These are phyloP conservation scores for Cygnus buccinator DNA, from an alignment of 2,113 vertebrate species.

Conservation along the genomic window DNA sequence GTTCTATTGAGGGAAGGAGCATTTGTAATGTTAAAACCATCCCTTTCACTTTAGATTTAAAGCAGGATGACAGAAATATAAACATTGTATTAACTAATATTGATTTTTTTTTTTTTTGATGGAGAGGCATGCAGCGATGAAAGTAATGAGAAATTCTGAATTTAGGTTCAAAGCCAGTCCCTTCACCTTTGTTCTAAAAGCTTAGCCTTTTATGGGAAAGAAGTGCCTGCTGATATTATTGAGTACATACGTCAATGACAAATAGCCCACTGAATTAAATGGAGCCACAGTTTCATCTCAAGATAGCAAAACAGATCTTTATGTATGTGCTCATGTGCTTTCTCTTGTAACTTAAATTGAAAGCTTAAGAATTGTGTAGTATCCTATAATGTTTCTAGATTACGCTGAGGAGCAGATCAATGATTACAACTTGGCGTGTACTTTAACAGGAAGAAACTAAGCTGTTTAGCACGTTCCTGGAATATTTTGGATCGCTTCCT, in stretches of 20 bases:
- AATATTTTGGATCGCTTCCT: constrained; percentile 17
- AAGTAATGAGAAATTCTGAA: constrained; percentile 36
- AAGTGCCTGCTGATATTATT: constrained; percentile 5
- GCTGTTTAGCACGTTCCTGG: not conserved
- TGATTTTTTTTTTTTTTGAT: constrained; percentile 30
- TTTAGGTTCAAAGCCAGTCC: constrained; percentile 3
- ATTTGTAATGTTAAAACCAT: constrained; percentile 34
- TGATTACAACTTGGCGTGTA: not conserved
- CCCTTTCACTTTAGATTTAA: constrained; percentile 35
- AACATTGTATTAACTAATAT: constrained; percentile 36
- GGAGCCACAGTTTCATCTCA: not conserved
- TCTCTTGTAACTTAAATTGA: not conserved
- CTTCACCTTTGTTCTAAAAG: constrained; percentile 16
- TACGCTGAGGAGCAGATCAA: not conserved
- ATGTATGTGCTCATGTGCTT: not conserved
- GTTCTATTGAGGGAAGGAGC: not conserved
- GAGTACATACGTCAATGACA: constrained; percentile 4
- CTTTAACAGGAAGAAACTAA: not conserved
- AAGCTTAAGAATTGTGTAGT: not conserved
- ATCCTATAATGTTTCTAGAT: not conserved
- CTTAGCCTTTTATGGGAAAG: not conserved
- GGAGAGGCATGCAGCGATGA: not conserved
- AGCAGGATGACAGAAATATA: constrained; percentile 45
- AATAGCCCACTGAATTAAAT: constrained; percentile 7
- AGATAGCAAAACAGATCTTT: not conserved